Evolutionary conservation across 64 coral and sea anemone species (phyloP).

Genomic region (Porites lutea): DNA sequence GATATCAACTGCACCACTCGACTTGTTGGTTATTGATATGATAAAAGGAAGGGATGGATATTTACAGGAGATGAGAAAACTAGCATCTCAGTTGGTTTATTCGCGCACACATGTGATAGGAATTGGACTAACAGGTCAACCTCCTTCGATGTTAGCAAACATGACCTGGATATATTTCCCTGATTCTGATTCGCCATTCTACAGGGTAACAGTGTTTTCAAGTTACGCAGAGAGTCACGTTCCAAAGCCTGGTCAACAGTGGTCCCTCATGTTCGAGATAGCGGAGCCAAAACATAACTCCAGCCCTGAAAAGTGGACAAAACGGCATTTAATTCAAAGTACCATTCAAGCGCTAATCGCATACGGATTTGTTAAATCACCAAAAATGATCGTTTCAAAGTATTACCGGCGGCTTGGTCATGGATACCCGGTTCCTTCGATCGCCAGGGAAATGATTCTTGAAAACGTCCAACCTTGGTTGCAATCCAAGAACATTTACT

Average conservation of each 20-base stretch:
- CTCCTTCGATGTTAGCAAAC: slow-evolving; percentile 15
- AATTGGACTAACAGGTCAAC: slow-evolving; percentile 63
- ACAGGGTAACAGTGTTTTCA: slow-evolving; percentile 80
- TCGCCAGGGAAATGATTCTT: slow-evolving; percentile 68
- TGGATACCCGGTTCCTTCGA: slow-evolving; percentile 80
- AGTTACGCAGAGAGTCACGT: slow-evolving; percentile 74
- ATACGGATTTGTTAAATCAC: slow-evolving; percentile 65
- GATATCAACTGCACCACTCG: slow-evolving; percentile 68
- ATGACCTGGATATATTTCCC: slow-evolving; percentile 90
- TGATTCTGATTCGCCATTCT: slow-evolving; percentile 83
- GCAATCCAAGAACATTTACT: slow-evolving; percentile 67
- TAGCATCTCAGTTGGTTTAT: slow-evolving; percentile 24
- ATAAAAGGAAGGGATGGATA: neutral
- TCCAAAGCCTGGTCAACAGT: slow-evolving; percentile 61
- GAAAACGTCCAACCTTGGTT: slow-evolving; percentile 69
- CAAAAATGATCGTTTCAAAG: slow-evolving; percentile 61
- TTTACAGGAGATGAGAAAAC: slow-evolving; percentile 10
- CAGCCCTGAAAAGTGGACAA: slow-evolving; percentile 51
- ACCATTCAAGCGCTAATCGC: slow-evolving; percentile 58
- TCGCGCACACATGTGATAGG: slow-evolving; percentile 73
- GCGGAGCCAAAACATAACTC: slow-evolving; percentile 50
- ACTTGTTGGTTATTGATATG: slow-evolving; percentile 72
- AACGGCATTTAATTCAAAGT: slow-evolving; percentile 34
- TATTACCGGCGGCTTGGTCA: slow-evolving; percentile 66
- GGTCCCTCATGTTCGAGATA: slow-evolving; percentile 84